Conservation (phyloP, 2,888 invertebrate species). For the Catocala fraxini region DNA sequence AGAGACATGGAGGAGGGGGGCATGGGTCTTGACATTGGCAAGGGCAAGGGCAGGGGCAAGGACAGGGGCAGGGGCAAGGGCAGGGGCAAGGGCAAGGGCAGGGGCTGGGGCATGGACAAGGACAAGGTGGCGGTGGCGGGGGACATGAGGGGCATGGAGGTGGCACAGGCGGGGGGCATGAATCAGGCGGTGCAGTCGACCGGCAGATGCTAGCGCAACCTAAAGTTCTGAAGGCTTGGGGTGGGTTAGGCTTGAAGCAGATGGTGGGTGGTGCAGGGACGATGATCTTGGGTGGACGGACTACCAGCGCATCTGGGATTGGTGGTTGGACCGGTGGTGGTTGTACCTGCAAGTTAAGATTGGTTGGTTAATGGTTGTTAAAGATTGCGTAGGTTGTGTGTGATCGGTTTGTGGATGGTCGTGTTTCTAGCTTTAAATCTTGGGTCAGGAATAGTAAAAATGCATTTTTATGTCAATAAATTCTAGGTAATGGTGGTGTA, state of each 20-base stretch:
- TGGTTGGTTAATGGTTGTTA: background rate
- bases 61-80: constrained; percentile 20
- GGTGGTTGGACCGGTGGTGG: constrained; percentile 64
- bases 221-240: constrained; percentile 59
- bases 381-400: too few relatives aligned
- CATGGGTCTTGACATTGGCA: constrained; percentile 6
- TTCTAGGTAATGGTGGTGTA: too few relatives aligned
- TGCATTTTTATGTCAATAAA: too few relatives aligned
- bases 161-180: constrained; percentile 8
- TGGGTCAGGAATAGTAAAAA: too few relatives aligned
- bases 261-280: constrained; percentile 71
- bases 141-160: constrained; percentile 21
- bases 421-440: too few relatives aligned
- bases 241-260: constrained; percentile 69
- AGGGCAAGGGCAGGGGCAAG: constrained; percentile 16
- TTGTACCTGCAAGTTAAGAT: constrained; percentile 62
- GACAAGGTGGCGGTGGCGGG: constrained; percentile 15
- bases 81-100: constrained; percentile 21
- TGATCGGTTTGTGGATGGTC: too few relatives aligned
- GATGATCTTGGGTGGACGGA: constrained; percentile 68
- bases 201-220: constrained; percentile 57
- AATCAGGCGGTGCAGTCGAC: background rate
- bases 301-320: constrained; percentile 57
- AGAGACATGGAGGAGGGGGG: constrained; percentile 5
- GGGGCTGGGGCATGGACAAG: constrained; percentile 7